These are phyloP conservation scores for Paraescarpia echinospica DNA, from an alignment of 1,140 invertebrate genomes.

Conservation along the genomic window DNA sequence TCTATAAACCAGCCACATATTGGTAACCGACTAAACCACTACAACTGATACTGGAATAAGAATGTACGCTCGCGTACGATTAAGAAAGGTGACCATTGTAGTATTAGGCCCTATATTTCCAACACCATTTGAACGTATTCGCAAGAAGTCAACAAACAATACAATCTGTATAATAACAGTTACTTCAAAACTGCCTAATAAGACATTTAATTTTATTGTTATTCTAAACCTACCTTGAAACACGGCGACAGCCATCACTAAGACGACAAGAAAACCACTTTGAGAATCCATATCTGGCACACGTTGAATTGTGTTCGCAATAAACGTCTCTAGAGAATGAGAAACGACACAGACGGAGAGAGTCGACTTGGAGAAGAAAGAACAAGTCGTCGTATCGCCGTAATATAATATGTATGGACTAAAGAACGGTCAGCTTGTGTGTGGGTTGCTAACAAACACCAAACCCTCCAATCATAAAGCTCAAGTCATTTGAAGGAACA, in stretches of 20 bases:
- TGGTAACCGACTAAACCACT: no score
- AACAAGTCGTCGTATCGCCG: background rate
- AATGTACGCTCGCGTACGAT: no score
- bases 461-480: background rate
- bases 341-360: background rate
- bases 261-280: background rate
- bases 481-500: background rate
- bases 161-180: background rate
- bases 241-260: background rate
- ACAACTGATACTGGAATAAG: no score
- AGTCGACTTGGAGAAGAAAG: background rate
- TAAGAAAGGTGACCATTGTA: no score
- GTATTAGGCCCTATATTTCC: no score
- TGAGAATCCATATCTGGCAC: background rate
- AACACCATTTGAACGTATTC: no score
- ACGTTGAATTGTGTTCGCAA: no score
- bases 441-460: background rate
- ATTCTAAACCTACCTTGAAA: background rate
- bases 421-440: background rate
- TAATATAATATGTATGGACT: constrained; percentile 1
- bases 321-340: no score
- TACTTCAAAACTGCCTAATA: background rate
- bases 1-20: no score
- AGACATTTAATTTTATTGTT: background rate
- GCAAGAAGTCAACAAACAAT: background rate